Conservation (phyloP, 2,113 vertebrate species). For the Grus americana region DNA sequence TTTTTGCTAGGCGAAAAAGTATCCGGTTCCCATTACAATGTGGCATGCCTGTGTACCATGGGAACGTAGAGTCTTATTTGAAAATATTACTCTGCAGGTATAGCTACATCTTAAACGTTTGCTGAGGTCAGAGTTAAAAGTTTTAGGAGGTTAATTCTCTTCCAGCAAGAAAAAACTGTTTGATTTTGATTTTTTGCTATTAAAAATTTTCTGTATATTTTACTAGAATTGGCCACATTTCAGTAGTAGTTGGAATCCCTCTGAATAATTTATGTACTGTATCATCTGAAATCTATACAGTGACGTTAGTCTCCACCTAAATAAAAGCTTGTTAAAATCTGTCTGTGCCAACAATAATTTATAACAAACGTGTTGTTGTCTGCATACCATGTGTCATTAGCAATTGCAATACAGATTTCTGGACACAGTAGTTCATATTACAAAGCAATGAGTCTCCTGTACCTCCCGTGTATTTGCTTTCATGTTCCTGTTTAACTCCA, state of each 20-base stretch:
- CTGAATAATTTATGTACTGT: not conserved
- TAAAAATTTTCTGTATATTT: not conserved
- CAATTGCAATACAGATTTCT: not conserved
- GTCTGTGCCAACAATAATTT: not conserved
- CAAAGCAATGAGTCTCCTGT: not conserved
- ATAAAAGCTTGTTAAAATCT: conserved; percentile 23
- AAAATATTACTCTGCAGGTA: not conserved
- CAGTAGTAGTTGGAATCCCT: not conserved
- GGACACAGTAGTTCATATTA: not conserved
- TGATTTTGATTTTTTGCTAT: not conserved
- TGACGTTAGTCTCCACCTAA: not conserved
- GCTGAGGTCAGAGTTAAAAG: not conserved
- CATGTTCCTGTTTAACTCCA: not conserved
- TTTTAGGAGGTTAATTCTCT: not conserved
- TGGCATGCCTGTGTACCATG: not conserved
- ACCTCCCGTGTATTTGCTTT: not conserved
- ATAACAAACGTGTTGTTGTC: not conserved
- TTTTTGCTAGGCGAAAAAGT: not conserved
- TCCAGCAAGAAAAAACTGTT: not conserved
- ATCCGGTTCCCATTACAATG: not conserved
- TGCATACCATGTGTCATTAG: not conserved
- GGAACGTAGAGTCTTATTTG: not conserved
- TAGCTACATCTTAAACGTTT: not conserved
- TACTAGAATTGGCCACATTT: not conserved
- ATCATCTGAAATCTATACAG: not conserved